A percentile compares a stretch with the other conserved stretches of the same genome.
Conservation (phyloP, 1,140 invertebrate species). For the Sminthurides bifidus region DNA sequence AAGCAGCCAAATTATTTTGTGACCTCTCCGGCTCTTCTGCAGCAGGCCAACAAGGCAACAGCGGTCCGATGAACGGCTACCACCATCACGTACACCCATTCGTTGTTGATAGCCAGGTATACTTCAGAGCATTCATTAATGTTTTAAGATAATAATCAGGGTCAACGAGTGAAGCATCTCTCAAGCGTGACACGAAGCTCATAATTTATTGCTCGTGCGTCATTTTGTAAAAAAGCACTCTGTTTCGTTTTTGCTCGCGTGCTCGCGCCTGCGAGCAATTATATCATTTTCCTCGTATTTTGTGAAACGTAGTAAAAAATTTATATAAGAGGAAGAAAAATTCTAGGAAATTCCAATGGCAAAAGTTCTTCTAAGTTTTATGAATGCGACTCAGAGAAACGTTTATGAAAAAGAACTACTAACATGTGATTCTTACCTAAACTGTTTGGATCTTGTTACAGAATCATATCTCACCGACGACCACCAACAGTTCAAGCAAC, state of each 20-base stretch:
- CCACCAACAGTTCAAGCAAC: constrained; percentile 9
- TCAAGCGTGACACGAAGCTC: not conserved
- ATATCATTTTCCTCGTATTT: not conserved
- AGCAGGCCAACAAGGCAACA: constrained; percentile 19
- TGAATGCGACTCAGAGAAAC: no score
- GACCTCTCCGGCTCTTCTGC: constrained; percentile 12
- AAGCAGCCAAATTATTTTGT: constrained; percentile 16
- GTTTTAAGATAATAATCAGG: no score
- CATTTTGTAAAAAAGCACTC: not conserved
- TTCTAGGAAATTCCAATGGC: no score
- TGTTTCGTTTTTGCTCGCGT: not conserved
- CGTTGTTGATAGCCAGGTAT: constrained; percentile 20
- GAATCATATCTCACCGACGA: constrained; percentile 3
- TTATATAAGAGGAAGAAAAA: no score
- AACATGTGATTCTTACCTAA: no score
- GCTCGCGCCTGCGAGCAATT: not conserved
- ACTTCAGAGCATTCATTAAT: no score
- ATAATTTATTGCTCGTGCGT: not conserved
- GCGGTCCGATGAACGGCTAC: constrained; percentile 26
- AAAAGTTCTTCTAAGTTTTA: no score
- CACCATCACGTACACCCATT: constrained; percentile 20
- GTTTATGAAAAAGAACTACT: no score
- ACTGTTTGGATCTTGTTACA: not conserved
- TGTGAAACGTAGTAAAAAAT: no score
- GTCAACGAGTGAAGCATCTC: no score